Base-by-base conservation (phyloP, 2,797 vertebrate species). In the Chloroceryle amazona region DNA sequence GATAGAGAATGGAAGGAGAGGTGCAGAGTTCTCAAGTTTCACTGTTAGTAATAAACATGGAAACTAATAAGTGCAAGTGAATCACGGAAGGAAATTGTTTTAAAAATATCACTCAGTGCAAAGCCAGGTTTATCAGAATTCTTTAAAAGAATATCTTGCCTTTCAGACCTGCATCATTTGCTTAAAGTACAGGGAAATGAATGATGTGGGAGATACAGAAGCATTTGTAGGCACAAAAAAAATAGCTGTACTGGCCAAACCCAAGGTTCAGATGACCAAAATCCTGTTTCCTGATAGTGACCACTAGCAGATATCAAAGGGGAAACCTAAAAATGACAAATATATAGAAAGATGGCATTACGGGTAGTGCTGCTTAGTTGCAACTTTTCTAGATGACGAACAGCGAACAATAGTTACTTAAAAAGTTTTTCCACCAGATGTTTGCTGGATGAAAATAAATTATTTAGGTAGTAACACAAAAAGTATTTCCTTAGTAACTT, bases 1-100 rank as follows among this genome's bases (percentile, higher is more conserved):
- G 83, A 46, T 86, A 80, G 18, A 68, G 81, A 91, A 71, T 81
- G 68, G 86, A 93, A 93, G 86, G 66, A 87, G 81, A 97, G 88
- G 81, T 91, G 68, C 79, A 58, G 74, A 85, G 91, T 95, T 95
- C 84, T 96, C 70, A 93, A 81, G 89, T 95, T 95, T 96, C 93
- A 80, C 55, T 96, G 95, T 92, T 93, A 80, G 57, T 88, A 91
- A 86, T 92, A 89, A 95, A 96, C 76, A 78, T 79, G 87, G 92
- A 95, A 95, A 96, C 80, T 87, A 95, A 93, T 78, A 86, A 91
- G 89, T 70, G 78, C 82, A 87, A 73, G 86, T 96, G 93, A 93
- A 96, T 95, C 94, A 97, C 67, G 4, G 9, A 84, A 93, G 93
- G 71, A 93, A 96, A 91, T 71, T 2, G 66, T 75, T 92, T 94